A percentile compares a stretch with the other conserved stretches of the same genome.
Evolutionary conservation across 2,113 vertebrate species (phyloP).

Genomic region (Theropithecus gelada): DNA sequence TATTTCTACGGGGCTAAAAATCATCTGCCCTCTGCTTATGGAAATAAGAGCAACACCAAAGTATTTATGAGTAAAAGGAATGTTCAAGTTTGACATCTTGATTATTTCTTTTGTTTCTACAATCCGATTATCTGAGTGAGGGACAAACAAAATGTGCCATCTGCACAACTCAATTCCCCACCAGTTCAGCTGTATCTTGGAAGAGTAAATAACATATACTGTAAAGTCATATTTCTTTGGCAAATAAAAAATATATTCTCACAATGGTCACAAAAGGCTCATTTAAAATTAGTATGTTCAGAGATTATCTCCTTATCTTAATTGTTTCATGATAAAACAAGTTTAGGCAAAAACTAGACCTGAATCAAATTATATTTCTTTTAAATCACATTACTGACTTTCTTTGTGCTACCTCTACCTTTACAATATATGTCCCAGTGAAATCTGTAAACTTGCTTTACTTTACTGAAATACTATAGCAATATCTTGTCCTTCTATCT

Average conservation of each 20-base stretch:
- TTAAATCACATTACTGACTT: neutral
- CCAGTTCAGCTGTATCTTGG: neutral
- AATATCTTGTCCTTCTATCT: neutral
- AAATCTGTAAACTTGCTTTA: neutral
- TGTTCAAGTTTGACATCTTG: neutral
- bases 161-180: neutral
- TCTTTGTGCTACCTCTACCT: neutral
- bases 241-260: slow-evolving; percentile 34
- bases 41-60: neutral
- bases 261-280: neutral
- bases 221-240: neutral
- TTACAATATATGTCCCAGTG: neutral
- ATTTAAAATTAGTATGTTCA: neutral
- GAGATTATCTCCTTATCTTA: neutral
- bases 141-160: neutral
- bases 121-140: neutral
- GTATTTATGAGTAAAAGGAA: neutral
- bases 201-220: neutral
- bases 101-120: neutral
- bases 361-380: slow-evolving; percentile 17
- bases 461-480: neutral
- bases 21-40: neutral
- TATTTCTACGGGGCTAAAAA: neutral
- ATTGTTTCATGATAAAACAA: neutral
- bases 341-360: neutral